Evolutionary conservation across 2,888 invertebrate species (phyloP).

Genomic region (Dicyrtoma fusca): DNA sequence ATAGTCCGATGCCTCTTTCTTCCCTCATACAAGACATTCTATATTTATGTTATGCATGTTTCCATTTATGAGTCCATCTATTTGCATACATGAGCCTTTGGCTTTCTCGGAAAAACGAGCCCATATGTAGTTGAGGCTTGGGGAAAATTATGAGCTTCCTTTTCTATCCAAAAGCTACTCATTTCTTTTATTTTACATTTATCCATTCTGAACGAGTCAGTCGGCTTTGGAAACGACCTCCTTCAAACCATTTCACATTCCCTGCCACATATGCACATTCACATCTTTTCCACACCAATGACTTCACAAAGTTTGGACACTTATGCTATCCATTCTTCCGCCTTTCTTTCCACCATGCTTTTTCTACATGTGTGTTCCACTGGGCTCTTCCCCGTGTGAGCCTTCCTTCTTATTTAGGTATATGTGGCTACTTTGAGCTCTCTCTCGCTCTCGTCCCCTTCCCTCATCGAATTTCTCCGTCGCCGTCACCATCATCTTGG

Average conservation of each 20-base stretch:
- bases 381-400: background rate
- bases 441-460: constrained; percentile 8
- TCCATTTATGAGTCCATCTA: constrained; percentile 38
- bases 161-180: constrained; percentile 16
- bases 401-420: constrained; percentile 38
- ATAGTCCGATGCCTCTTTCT: background rate
- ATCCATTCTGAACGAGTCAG: constrained; percentile 33
- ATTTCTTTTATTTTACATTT: constrained; percentile 37
- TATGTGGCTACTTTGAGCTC: constrained; percentile 38
- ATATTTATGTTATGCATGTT: constrained; percentile 36
- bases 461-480: constrained; percentile 16
- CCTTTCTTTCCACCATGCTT: background rate
- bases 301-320: constrained; percentile 40
- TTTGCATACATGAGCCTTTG: constrained; percentile 33
- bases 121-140: constrained; percentile 21
- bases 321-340: constrained; percentile 41
- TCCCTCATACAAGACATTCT: constrained; percentile 23
- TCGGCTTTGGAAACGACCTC: constrained; percentile 37
- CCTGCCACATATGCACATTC: constrained; percentile 36
- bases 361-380: constrained; percentile 5
- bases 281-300: constrained; percentile 39
- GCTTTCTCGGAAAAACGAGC: constrained; percentile 2
- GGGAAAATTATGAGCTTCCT: constrained; percentile 34
- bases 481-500: constrained; percentile 29
- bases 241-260: constrained; percentile 35